Evolutionary conservation across 2,888 invertebrate genomes (phyloP).

Genomic region (Melinopterus prodromus): DNA sequence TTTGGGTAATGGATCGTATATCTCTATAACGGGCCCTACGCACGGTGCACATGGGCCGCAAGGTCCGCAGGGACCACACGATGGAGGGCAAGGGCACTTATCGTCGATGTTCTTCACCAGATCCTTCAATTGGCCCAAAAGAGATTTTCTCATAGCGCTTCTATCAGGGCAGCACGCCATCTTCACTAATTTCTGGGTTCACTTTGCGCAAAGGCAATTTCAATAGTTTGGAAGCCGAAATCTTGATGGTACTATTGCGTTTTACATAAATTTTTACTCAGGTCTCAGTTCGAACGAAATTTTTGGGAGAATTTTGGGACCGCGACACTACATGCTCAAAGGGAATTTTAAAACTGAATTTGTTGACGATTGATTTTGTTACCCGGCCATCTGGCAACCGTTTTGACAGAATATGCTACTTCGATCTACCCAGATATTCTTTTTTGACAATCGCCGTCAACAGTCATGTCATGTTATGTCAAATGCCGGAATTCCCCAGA

Average conservation of each 20-base stretch:
- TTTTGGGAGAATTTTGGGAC: not conserved
- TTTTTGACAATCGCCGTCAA: not conserved
- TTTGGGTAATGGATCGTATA: constrained; percentile 65
- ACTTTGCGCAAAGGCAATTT: constrained; percentile 23
- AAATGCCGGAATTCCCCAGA: not conserved
- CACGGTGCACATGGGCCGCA: constrained; percentile 57
- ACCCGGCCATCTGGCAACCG: not conserved
- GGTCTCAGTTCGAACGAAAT: constrained; percentile 9
- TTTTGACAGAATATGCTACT: not conserved
- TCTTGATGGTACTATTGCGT: constrained; percentile 10
- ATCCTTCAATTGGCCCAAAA: constrained; percentile 52
- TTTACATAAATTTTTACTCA: constrained; percentile 12
- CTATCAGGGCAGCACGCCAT: constrained; percentile 44
- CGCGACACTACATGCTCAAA: not conserved
- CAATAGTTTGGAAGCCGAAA: constrained; percentile 8
- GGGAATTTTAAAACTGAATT: constrained; percentile 6
- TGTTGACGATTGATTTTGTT: constrained; percentile 11
- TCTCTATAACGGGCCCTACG: constrained; percentile 59
- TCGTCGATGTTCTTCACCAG: constrained; percentile 54
- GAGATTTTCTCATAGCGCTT: constrained; percentile 49
- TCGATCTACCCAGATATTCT: not conserved
- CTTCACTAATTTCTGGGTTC: constrained; percentile 6
- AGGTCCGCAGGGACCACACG: constrained; percentile 32
- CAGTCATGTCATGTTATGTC: not conserved
- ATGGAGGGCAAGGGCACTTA: constrained; percentile 56